Evolutionary conservation across 2,113 vertebrate genomes (phyloP).

Genomic region (Eupsittula cactorum): DNA sequence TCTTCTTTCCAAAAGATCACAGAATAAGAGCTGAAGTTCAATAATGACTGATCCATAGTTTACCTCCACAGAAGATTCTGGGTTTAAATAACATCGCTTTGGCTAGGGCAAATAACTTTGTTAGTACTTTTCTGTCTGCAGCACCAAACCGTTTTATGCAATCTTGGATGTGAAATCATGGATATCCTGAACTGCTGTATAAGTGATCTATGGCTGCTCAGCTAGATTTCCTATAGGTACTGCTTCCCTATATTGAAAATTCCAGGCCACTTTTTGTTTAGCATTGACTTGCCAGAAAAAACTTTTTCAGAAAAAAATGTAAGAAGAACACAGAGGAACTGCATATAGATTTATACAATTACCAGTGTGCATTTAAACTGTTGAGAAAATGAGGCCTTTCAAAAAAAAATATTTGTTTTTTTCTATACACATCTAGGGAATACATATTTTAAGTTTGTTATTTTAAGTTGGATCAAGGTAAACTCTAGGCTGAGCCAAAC

Average conservation of each 20-base stretch:
- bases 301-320: not conserved
- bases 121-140: not conserved
- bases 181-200: not conserved
- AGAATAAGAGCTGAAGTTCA: not conserved
- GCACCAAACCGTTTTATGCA: not conserved
- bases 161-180: not conserved
- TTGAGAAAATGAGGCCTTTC: slow-evolving; percentile 54
- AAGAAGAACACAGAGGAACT: not conserved
- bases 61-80: not conserved
- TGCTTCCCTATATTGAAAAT: not conserved
- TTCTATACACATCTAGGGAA: not conserved
- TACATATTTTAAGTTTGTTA: not conserved
- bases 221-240: not conserved
- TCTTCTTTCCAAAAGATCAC: not conserved
- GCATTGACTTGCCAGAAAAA: not conserved
- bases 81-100: not conserved
- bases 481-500: not conserved
- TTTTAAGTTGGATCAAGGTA: not conserved
- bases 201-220: not conserved
- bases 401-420: not conserved
- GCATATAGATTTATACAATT: not conserved
- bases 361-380: not conserved
- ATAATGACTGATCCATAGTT: not conserved
- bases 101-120: not conserved
- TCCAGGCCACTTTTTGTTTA: not conserved